Evolutionary conservation across 2,888 invertebrate genomes (phyloP), one percentile per base, ranked within the genome.

Genomic region (Drosophila mulleri): DNA sequence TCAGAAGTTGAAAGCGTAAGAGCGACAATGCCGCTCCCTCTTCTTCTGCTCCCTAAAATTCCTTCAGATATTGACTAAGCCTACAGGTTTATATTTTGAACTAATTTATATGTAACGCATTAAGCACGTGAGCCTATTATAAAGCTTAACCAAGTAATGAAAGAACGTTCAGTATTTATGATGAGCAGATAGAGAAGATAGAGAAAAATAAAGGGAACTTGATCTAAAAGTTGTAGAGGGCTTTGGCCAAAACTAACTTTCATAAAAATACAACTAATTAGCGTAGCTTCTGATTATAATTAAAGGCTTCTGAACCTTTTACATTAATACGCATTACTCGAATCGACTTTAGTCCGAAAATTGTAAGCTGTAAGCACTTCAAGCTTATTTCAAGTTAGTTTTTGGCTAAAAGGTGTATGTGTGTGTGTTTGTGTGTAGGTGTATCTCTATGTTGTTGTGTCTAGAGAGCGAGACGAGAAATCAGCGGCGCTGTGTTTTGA

Each of bases 401-500:
- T 50, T 8, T 32, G n/a, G 3, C 37, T 3, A 4, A n/a, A 20
- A 32, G 41, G 41, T 64, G 35, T 7, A 35, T 64, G 44, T 7
- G 29, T 57, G 44, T 11, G 53, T 16, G 9, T 35, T 16, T 37
- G 12, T 7, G 20, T 35, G 52, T 26, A 26, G 9, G 7, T 18
- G 39, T 29, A 9, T 37, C 52, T 23, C 23, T 9, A 1, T 23
- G 63, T 53, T 63, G 37, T 53, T 74, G 39, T 26, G 67, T 54
- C 45, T 59, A 23, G 35, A n/a, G 29, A 58, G 60, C 48, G 56
- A 35, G 54, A 72, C 18, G 65, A 64, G 45, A 68, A 78, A 80
- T 78, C 80, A 72, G 77, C 65, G 77, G 8, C 56, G 69, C 59
- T 72, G 76, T 75, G 75, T 86, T 83, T 86, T 79, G 82, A 88